Percentiles rank a stretch among this genome's conserved stretches.
Conservation (phyloP, 2,888 invertebrate genomes). For the Ophioninae sp. region DNA sequence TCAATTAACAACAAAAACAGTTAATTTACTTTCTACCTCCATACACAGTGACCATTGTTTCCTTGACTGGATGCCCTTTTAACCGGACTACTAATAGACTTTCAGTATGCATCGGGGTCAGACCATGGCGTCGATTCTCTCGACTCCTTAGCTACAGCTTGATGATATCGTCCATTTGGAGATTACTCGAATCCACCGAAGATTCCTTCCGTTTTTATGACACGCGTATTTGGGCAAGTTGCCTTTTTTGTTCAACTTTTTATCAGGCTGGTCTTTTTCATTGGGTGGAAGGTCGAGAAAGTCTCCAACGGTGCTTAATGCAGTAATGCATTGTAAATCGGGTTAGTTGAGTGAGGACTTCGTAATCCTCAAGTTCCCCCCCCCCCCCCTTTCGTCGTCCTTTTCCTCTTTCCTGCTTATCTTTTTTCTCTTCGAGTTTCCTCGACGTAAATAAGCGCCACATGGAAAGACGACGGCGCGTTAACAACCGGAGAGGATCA, state of each 20-base stretch:
- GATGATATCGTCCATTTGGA: background rate
- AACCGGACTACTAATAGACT: too few species aligned
- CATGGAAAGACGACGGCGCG: slow-evolving; percentile 25
- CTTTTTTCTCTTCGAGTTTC: background rate
- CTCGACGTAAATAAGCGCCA: slow-evolving; percentile 20
- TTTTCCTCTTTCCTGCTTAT: background rate
- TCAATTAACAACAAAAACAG: too few species aligned
- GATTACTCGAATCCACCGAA: background rate
- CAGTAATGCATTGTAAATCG: slow-evolving; percentile 27
- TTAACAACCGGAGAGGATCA: slow-evolving; percentile 66
- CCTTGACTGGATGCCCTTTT: too few species aligned
- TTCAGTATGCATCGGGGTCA: too few species aligned
- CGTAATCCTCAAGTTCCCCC: slow-evolving; percentile 22
- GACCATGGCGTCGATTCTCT: background rate
- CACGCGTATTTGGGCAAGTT: too few species aligned
- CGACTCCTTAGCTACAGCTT: background rate
- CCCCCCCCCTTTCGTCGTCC: background rate
- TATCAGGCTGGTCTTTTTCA: background rate
- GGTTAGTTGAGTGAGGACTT: slow-evolving; percentile 24
- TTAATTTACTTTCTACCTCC: too few species aligned
- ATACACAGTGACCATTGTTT: too few species aligned
- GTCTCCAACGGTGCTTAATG: background rate
- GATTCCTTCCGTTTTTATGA: background rate
- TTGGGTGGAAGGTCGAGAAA: background rate
- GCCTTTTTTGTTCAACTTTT: background rate